A percentile compares a stretch with the other conserved stretches of the same genome.
Conservation (phyloP, 2,113 vertebrate genomes). For the Malurus alboscapulatus region DNA sequence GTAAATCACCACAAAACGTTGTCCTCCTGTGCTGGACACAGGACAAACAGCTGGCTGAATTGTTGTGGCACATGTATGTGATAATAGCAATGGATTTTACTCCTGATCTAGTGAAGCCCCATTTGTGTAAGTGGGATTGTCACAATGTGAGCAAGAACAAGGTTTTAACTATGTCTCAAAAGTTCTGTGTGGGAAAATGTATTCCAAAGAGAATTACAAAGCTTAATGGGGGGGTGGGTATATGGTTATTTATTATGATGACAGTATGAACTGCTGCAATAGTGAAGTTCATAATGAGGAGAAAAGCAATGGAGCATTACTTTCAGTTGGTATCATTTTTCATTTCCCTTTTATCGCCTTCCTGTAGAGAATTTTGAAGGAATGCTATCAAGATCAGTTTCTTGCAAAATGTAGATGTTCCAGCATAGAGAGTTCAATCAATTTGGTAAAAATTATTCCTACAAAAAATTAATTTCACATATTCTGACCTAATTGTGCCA, state of each 20-base stretch:
- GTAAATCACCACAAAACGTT: not conserved
- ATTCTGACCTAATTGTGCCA: not conserved
- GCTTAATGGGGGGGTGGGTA: not conserved
- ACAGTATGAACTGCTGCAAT: constrained; percentile 3
- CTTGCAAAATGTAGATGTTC: not conserved
- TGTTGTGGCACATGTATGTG: rapidly evolving
- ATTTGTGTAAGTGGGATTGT: not conserved
- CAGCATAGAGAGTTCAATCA: not conserved
- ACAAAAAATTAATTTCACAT: not conserved
- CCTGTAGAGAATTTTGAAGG: constrained; percentile 20
- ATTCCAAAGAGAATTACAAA: not conserved
- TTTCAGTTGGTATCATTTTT: constrained; percentile 21
- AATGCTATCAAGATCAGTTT: not conserved
- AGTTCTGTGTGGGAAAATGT: not conserved
- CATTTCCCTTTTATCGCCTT: constrained; percentile 25
- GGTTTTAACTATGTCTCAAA: not conserved
- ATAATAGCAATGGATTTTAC: not conserved
- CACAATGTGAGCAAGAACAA: not conserved
- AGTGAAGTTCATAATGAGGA: constrained; percentile 37
- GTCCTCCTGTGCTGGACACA: not conserved
- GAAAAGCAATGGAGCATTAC: constrained; percentile 1
- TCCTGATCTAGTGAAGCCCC: not conserved
- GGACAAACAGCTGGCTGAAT: not conserved
- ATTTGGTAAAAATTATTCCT: not conserved
- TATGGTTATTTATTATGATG: constrained; percentile 33